These are phyloP conservation scores for Neogobius melanostomus DNA, from an alignment of 2,113 vertebrate genomes.

Conservation along the genomic window DNA sequence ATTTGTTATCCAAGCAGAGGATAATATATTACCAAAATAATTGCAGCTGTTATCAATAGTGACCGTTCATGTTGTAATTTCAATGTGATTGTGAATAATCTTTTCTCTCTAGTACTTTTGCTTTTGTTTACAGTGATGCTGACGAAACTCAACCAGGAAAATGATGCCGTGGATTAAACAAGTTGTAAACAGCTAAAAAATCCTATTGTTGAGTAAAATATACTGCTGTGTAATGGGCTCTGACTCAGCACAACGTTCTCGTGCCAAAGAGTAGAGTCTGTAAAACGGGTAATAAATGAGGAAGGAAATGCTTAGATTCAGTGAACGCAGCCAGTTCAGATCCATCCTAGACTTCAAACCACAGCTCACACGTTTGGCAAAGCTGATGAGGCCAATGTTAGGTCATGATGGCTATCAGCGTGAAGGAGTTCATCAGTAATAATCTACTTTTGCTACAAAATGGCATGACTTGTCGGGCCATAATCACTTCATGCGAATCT, in stretches of 20 bases:
- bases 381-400: conserved; percentile 24
- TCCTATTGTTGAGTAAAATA: conserved; percentile 3
- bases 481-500: conserved; percentile 66
- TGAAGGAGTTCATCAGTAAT: not conserved
- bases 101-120: too few species aligned
- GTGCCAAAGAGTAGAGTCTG: conserved; percentile 56
- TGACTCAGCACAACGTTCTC: conserved; percentile 41
- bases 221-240: conserved; percentile 8
- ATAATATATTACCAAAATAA: too few species aligned
- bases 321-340: conserved; percentile 34
- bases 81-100: too few species aligned
- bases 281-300: conserved; percentile 64
- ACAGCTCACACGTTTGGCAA: conserved; percentile 23
- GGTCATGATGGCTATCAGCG: not conserved
- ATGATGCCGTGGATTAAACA: not conserved
- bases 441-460: conserved; percentile 43
- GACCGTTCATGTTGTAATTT: too few species aligned
- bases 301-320: conserved; percentile 54
- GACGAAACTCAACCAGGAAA: not conserved
- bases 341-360: conserved; percentile 33
- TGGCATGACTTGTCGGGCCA: conserved; percentile 55
- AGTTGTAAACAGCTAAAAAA: not conserved
- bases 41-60: too few species aligned
- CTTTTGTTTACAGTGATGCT: not conserved
- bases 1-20: too few species aligned